Conservation (phyloP, 2,888 invertebrate species). For the Phoenoteleia sp. region DNA sequence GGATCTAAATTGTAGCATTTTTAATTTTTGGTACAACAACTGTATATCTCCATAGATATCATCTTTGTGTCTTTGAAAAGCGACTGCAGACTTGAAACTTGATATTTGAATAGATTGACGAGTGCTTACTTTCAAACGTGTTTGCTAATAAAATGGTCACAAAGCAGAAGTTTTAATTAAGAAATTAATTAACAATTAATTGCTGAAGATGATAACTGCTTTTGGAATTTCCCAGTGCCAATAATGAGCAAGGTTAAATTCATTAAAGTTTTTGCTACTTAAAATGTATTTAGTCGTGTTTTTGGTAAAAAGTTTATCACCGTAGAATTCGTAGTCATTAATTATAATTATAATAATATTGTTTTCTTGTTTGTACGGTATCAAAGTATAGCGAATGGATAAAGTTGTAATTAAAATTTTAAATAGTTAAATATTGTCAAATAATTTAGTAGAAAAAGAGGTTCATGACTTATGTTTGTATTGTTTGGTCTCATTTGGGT, state of each 20-base stretch:
- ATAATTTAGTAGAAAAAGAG: no score
- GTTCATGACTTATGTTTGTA: no score
- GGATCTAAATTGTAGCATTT: no score
- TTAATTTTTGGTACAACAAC: background rate
- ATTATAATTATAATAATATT: background rate
- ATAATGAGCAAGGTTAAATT: conserved; percentile 1
- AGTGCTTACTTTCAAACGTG: background rate
- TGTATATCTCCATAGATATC: no score
- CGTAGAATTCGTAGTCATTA: background rate
- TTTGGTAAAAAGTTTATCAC: background rate
- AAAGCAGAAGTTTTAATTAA: conserved; percentile 9
- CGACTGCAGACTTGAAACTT: no score
- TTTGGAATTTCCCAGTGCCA: background rate
- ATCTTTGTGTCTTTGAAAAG: no score
- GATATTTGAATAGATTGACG: no score
- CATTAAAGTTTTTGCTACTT: conserved; percentile 11
- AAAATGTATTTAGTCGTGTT: background rate
- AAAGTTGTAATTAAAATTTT: no score
- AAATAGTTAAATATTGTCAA: no score
- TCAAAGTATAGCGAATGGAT: no score
- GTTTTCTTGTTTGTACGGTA: no score
- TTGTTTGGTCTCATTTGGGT: no score
- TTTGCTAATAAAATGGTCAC: background rate
- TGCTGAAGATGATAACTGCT: conserved; percentile 10
- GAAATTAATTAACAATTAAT: conserved; percentile 18